Evolutionary conservation across 1,140 invertebrate genomes (phyloP), one percentile per base, ranked within the genome.

Genomic region (Euwallacea fornicatus): DNA sequence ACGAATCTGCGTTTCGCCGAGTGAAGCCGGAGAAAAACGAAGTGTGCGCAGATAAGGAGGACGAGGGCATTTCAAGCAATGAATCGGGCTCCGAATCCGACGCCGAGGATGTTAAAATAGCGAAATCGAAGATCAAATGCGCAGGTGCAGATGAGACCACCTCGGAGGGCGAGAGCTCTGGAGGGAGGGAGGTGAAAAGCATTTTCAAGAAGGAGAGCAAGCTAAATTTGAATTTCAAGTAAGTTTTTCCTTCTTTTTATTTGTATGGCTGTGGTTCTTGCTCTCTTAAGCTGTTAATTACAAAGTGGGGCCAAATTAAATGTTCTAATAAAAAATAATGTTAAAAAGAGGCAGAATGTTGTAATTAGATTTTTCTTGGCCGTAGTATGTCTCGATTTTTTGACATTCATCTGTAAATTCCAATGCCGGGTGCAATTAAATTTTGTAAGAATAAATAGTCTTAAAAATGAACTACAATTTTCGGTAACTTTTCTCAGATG

Each of bases 91-190:
- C 79, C 11, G 78, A 76, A 69, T 77, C 78, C 16, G 79, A 80
- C 62, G n/a, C 63, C 33, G 64, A 63, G 15, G 62, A 69, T n/a
- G 55, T 44, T 16, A 69, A 53, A 33, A 33, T 33, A 33, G 21
- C 21, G 4, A 33, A 33, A 44, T 21, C 16, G 16, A 68, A 70
- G n/a, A 6, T 50, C n/a, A 76, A 71, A 50, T 55, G 54, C 16
- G 74, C 60, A 21, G 64, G 64, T 21, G 59, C 50, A 11, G 74
- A 69, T 60, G 74, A 81, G 75, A 66, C 81, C 76, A 41, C 83
- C 0, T 85, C 83, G 61, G 87, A 87, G 75, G 85, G 85, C 8
- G 87, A 88, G 74, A 86, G 85, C 75, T 87, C 86, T 54, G 86
- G 86, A 42, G 86, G 86, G 10, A 77, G 85, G 3, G 88, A 89